phyloP scores from a whole-genome alignment of 1,140 invertebrate species.

The Amyelois transitella region DNA sequence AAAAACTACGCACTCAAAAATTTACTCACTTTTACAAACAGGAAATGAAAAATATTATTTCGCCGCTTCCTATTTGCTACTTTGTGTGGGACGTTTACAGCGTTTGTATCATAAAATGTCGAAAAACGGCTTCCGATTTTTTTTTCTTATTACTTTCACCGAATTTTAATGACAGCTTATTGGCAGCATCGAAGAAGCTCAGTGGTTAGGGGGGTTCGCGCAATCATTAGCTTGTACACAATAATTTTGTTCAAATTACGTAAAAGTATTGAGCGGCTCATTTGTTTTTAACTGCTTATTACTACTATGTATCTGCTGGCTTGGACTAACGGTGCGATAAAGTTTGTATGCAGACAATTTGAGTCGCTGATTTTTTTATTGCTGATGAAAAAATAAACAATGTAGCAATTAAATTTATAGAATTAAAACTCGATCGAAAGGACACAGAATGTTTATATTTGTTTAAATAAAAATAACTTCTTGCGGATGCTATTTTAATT shows the following conservation, averaged over 20 bases:
- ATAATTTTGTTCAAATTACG: constrained; percentile 55
- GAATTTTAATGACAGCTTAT: constrained; percentile 28
- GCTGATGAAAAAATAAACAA: too few species aligned
- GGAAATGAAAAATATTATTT: constrained; percentile 71
- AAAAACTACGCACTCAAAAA: constrained; percentile 61
- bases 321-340: constrained; percentile 43
- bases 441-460: too few species aligned
- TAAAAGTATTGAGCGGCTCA: constrained; percentile 51
- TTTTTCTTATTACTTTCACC: constrained; percentile 32
- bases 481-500: too few species aligned
- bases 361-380: constrained; percentile 12
- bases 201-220: constrained; percentile 28
- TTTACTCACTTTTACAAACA: constrained; percentile 50
- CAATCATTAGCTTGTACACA: constrained; percentile 45
- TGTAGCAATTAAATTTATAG: too few species aligned
- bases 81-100: constrained; percentile 10
- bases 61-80: constrained; percentile 46
- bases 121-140: constrained; percentile 27
- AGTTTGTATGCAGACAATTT: constrained; percentile 22
- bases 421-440: too few species aligned
- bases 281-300: constrained; percentile 57
- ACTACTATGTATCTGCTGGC: constrained; percentile 43
- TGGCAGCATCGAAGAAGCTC: constrained; percentile 25
- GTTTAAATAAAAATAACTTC: too few species aligned
- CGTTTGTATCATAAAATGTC: constrained; percentile 26